Percentiles rank a stretch among this genome's conserved stretches.
These are phyloP conservation scores for Onychomys arenicola DNA, from an alignment of 2,797 vertebrate species.

Conservation along the genomic window DNA sequence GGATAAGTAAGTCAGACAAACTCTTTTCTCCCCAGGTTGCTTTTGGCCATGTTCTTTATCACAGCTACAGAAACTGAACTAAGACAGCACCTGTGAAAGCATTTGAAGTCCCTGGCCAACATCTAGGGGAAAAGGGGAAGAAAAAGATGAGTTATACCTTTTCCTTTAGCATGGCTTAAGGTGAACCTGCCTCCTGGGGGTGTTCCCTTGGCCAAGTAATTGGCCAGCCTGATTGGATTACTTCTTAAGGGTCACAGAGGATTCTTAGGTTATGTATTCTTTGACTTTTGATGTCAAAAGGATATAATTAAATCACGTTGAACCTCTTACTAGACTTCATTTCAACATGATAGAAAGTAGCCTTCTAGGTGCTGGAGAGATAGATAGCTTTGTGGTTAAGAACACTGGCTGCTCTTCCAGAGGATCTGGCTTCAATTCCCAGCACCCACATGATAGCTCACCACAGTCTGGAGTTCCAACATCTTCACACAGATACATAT, in stretches of 20 bases:
- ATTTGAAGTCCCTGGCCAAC: background rate
- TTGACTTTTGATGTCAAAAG: constrained; percentile 49
- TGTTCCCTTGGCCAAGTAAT: background rate
- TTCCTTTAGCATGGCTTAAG: background rate
- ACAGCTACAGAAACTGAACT: background rate
- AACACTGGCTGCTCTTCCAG: background rate
- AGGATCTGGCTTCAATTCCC: background rate
- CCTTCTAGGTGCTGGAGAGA: background rate
- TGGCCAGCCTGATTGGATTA: background rate
- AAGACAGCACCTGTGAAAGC: background rate
- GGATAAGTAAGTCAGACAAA: background rate
- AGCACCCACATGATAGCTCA: background rate
- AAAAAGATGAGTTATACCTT: background rate
- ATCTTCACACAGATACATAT: background rate
- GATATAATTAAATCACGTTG: background rate
- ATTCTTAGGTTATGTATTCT: background rate
- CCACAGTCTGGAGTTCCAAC: background rate
- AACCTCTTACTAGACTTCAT: background rate
- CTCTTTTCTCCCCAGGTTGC: background rate
- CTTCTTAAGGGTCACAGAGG: background rate
- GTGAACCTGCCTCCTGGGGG: background rate
- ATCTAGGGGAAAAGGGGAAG: background rate
- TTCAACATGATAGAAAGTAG: background rate
- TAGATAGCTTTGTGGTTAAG: background rate
- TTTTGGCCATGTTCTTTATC: background rate